Evolutionary conservation across 2,797 vertebrate species (phyloP).

Genomic region (Gallirallus australis): DNA sequence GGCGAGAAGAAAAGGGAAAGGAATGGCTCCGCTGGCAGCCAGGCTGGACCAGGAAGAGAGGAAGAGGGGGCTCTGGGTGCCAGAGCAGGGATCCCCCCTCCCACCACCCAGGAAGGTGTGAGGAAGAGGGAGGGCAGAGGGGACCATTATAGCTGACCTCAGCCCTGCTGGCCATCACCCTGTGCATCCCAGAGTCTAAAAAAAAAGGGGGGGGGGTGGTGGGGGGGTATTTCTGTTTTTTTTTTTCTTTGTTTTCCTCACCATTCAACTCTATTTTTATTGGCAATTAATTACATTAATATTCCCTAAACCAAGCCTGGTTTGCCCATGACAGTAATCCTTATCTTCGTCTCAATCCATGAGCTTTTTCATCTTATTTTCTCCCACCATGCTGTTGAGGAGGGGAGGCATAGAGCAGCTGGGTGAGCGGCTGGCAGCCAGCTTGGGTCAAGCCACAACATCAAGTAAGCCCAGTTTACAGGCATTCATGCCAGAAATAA

Average conservation of each 20-base stretch:
- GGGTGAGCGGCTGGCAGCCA: background rate
- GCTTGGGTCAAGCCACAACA: background rate
- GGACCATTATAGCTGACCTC: rapidly evolving
- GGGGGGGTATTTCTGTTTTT: background rate
- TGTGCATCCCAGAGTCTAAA: background rate
- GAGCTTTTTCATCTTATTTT: background rate
- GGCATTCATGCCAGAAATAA: background rate
- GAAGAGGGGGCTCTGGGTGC: rapidly evolving
- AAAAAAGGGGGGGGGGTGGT: background rate
- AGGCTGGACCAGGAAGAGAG: background rate
- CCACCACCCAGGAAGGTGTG: rapidly evolving
- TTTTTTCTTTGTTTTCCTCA: background rate
- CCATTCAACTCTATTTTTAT: background rate
- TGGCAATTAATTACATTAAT: background rate
- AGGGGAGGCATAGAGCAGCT: background rate
- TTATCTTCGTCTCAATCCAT: background rate
- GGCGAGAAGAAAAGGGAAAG: rapidly evolving
- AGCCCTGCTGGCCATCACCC: background rate
- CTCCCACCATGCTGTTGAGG: background rate
- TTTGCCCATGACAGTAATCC: background rate
- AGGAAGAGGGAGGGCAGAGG: background rate
- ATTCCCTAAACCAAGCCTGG: background rate
- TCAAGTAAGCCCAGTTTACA: background rate
- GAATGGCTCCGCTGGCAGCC: background rate
- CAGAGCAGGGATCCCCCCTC: background rate